Percentiles rank a stretch among this genome's conserved stretches.
phyloP scores from a whole-genome alignment of 2,888 invertebrate species.

The Lasioglossum calceatum region DNA sequence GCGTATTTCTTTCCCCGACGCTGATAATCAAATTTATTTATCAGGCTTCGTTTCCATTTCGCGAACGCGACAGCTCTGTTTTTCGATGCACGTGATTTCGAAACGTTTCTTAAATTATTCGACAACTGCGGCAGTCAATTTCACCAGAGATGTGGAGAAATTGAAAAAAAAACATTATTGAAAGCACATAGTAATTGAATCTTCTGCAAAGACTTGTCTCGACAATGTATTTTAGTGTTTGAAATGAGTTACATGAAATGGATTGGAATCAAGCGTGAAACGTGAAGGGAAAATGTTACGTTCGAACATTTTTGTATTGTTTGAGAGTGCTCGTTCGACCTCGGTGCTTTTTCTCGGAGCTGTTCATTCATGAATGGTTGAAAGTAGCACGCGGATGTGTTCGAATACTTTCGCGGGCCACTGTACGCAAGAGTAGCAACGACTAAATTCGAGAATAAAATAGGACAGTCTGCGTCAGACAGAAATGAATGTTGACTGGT shows the following conservation, averaged over 20 bases:
- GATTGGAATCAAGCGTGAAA: neutral
- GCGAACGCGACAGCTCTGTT: neutral
- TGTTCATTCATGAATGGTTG: neutral
- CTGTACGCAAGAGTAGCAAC: neutral
- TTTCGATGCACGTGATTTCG: neutral
- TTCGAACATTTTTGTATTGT: neutral
- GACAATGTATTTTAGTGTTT: too few species aligned
- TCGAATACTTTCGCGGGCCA: neutral
- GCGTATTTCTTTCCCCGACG: constrained; percentile 1
- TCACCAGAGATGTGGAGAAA: neutral
- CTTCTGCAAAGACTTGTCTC: too few species aligned
- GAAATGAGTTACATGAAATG: neutral
- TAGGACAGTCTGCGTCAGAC: neutral
- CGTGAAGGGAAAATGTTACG: neutral
- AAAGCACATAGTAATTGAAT: too few species aligned
- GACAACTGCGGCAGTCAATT: neutral
- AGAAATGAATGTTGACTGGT: constrained; percentile 13
- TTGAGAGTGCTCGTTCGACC: neutral
- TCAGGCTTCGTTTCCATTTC: constrained; percentile 24
- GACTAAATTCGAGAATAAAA: constrained; percentile 33
- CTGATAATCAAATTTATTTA: constrained; percentile 37
- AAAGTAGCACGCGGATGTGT: neutral
- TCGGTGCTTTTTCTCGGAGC: neutral
- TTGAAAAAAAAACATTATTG: neutral
- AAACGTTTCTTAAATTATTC: neutral